phyloP scores from a whole-genome alignment of 2,888 invertebrate species.

The Drosophila monieri region DNA sequence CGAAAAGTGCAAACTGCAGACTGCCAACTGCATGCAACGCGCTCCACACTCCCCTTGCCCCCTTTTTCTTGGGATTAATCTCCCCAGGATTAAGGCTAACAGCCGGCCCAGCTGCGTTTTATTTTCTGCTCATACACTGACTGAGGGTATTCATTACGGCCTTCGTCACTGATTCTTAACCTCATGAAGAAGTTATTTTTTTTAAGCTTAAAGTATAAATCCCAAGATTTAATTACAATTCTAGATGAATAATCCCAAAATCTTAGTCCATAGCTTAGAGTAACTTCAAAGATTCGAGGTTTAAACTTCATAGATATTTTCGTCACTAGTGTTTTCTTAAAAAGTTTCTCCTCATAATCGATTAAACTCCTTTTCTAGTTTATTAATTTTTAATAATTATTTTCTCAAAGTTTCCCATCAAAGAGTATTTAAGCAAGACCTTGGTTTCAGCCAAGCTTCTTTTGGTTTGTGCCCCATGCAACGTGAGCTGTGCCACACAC shows the following conservation, averaged over 20 bases:
- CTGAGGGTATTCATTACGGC: neutral
- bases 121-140: slow-evolving; percentile 21
- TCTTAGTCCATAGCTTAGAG: too few relatives aligned
- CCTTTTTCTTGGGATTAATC: slow-evolving; percentile 19
- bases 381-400: too few relatives aligned
- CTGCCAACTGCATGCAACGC: slow-evolving; percentile 5
- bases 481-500: slow-evolving; percentile 69
- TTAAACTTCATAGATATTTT: too few relatives aligned
- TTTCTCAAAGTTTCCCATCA: neutral
- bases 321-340: too few relatives aligned
- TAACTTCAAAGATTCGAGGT: too few relatives aligned
- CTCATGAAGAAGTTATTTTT: too few relatives aligned
- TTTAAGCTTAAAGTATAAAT: too few relatives aligned
- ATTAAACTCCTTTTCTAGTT: too few relatives aligned
- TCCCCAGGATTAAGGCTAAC: slow-evolving; percentile 39
- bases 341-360: too few relatives aligned
- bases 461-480: slow-evolving; percentile 54
- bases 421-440: neutral
- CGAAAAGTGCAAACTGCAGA: slow-evolving; percentile 6
- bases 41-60: slow-evolving; percentile 7
- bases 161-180: too few relatives aligned
- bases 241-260: too few relatives aligned
- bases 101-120: slow-evolving; percentile 58
- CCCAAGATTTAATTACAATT: too few relatives aligned
- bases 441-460: neutral